These are phyloP conservation scores for Lampropteryx suffumata DNA, from an alignment of 2,888 invertebrate genomes.

Conservation along the genomic window DNA sequence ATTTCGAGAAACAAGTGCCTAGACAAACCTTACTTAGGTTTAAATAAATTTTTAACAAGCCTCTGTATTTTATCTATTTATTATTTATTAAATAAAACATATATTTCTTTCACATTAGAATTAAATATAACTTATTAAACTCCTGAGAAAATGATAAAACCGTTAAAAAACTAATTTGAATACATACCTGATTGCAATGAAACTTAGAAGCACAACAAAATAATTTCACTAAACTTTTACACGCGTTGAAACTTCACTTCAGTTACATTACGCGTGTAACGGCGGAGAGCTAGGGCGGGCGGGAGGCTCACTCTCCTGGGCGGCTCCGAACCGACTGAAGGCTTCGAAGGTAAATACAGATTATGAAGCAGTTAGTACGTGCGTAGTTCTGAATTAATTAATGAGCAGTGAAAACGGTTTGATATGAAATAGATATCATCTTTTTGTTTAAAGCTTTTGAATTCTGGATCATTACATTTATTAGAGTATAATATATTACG, in stretches of 20 bases:
- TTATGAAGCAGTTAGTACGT: not conserved
- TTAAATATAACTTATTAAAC: too few species aligned
- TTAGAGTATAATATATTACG: too few species aligned
- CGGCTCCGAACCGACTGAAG: conserved; percentile 27
- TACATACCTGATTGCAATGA: conserved; percentile 2
- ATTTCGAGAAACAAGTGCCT: too few species aligned
- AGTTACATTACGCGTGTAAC: conserved; percentile 15
- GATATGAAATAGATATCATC: not conserved
- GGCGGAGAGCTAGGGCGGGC: conserved; percentile 17
- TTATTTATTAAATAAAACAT: too few species aligned
- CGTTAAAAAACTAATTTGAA: not conserved
- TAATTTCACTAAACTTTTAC: conserved; percentile 9
- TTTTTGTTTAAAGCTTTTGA: not conserved
- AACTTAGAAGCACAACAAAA: not conserved
- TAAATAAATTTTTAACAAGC: too few species aligned
- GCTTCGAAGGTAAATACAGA: conserved; percentile 15
- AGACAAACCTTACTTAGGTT: too few species aligned
- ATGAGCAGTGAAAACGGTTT: conserved; percentile 2
- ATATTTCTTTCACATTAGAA: too few species aligned
- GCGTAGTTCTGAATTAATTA: conserved; percentile 19
- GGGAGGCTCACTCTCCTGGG: conserved; percentile 14
- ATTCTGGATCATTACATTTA: too few species aligned
- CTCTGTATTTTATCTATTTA: too few species aligned
- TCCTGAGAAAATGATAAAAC: too few species aligned
- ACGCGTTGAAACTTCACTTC: conserved; percentile 18